phyloP scores from a whole-genome alignment of 1,140 invertebrate species.

The Diachasmimorpha longicaudata region DNA sequence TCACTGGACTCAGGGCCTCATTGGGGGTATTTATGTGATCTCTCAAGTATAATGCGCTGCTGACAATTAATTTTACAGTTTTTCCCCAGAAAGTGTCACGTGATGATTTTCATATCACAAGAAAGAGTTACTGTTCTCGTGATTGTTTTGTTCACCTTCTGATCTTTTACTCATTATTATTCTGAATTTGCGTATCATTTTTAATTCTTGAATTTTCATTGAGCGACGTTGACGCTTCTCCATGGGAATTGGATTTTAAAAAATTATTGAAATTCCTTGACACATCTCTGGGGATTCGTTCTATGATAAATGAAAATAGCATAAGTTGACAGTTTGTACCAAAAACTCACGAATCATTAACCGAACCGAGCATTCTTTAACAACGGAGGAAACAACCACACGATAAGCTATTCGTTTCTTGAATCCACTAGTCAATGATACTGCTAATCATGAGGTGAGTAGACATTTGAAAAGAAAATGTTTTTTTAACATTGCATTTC shows the following conservation, averaged over 20 bases:
- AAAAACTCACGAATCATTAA: neutral
- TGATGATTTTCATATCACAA: too few species aligned
- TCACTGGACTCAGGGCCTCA: too few species aligned
- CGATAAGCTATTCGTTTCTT: conserved; percentile 57
- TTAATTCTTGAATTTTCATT: neutral
- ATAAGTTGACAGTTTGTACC: neutral
- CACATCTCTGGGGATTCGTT: too few species aligned
- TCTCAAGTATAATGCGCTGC: too few species aligned
- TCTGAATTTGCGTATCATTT: neutral
- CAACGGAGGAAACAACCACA: conserved; percentile 58
- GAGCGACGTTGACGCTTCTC: neutral
- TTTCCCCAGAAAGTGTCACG: too few species aligned
- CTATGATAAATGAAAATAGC: neutral
- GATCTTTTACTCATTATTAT: neutral
- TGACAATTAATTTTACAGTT: too few species aligned
- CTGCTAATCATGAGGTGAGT: conserved; percentile 54
- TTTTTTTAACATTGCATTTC: conserved; percentile 47
- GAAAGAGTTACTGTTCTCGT: too few species aligned
- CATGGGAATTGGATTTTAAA: neutral
- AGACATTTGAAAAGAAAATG: conserved; percentile 50
- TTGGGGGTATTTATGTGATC: too few species aligned
- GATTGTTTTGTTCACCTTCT: too few species aligned
- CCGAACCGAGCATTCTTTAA: conserved; percentile 44
- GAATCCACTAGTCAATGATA: conserved; percentile 57
- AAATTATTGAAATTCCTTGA: neutral